Conservation (phyloP, 2,797 vertebrate species). For the Centroberyx gerrardi region DNA sequence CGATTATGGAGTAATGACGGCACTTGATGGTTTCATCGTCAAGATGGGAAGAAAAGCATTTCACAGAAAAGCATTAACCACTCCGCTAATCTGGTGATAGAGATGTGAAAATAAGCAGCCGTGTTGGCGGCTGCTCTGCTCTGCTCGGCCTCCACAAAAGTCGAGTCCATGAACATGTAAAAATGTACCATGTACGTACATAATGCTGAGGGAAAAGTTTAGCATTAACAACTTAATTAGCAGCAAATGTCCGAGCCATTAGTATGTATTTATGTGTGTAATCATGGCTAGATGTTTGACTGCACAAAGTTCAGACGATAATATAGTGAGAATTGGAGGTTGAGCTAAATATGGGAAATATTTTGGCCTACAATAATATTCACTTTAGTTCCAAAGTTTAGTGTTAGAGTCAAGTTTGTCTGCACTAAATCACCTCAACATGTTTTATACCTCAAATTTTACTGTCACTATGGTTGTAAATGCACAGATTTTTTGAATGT, state of each 20-base stretch:
- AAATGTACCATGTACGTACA: too few species aligned
- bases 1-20: slow-evolving; percentile 87
- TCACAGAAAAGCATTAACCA: too few species aligned
- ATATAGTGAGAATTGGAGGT: too few species aligned
- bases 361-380: too few species aligned
- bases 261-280: neutral
- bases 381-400: neutral
- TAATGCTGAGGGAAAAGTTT: slow-evolving; percentile 85
- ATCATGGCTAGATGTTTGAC: neutral
- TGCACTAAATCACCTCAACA: neutral
- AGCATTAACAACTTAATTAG: slow-evolving; percentile 89
- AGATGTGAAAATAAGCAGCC: too few species aligned
- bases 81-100: too few species aligned
- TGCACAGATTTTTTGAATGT: neutral
- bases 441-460: neutral
- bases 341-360: too few species aligned
- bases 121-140: too few species aligned
- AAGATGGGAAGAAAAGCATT: too few species aligned
- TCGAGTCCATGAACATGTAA: slow-evolving; percentile 79
- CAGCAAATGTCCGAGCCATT: neutral
- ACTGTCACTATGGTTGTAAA: neutral
- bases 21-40: slow-evolving; percentile 59
- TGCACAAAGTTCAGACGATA: too few species aligned
- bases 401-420: too few species aligned
- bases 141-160: slow-evolving; percentile 69